Percentiles rank a stretch among this genome's conserved stretches.
Evolutionary conservation across 2,113 vertebrate genomes (phyloP).

Genomic region (Apteryx mantelli): DNA sequence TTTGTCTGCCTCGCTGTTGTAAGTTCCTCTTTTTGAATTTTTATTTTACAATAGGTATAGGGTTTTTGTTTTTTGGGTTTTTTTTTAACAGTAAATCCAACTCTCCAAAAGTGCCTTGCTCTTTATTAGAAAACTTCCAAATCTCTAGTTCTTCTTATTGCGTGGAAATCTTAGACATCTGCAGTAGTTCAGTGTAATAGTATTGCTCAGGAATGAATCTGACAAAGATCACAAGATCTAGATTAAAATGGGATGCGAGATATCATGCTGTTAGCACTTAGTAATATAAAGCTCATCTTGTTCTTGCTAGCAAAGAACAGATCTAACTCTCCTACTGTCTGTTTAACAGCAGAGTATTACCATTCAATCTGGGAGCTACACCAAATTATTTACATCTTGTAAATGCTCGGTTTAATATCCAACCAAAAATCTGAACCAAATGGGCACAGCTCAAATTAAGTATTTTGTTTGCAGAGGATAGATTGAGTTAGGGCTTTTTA

Average conservation of each 20-base stretch:
- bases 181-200: background rate
- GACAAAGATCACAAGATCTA: background rate
- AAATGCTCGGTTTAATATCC: background rate
- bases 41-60: background rate
- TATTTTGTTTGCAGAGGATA: slow-evolving; percentile 50
- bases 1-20: slow-evolving; percentile 60
- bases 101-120: background rate
- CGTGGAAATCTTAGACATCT: background rate
- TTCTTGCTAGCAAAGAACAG: background rate
- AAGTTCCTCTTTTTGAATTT: slow-evolving; percentile 63
- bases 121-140: background rate
- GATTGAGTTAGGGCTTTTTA: slow-evolving; percentile 25
- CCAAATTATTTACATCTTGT: slow-evolving; percentile 23
- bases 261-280: background rate
- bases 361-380: background rate
- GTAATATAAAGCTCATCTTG: slow-evolving; percentile 13
- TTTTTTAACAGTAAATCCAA: background rate
- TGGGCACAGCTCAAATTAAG: slow-evolving; percentile 12
- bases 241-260: background rate
- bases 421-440: slow-evolving; percentile 64
- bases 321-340: background rate
- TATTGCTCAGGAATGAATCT: background rate
- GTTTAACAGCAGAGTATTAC: background rate
- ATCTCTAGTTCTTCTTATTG: background rate
- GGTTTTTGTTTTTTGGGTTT: background rate